Evolutionary conservation across 2,888 invertebrate species (phyloP).

Genomic region (Chymomyza procnemis): DNA sequence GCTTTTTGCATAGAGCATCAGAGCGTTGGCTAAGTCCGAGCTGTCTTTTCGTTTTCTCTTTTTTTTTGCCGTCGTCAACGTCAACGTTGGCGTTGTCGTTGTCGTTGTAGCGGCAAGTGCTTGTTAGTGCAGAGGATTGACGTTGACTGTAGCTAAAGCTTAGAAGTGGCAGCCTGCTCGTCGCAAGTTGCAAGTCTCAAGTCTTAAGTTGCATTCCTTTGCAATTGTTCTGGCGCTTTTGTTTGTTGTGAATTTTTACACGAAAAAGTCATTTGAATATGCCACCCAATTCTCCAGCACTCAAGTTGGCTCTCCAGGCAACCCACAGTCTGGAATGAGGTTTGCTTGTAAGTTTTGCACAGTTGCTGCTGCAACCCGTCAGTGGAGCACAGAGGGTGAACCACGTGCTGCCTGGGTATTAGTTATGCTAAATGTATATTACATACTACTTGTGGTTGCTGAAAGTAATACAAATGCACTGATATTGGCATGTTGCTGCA

Average conservation of each 20-base stretch:
- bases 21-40: not conserved
- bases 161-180: conserved; percentile 45
- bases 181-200: not conserved
- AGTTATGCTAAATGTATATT: not conserved
- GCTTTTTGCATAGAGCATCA: not conserved
- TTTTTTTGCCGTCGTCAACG: conserved; percentile 11
- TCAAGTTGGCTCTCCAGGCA: not conserved
- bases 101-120: conserved; percentile 62
- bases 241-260: conserved; percentile 67
- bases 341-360: not conserved
- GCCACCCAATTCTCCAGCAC: conserved; percentile 20
- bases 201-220: conserved; percentile 64
- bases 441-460: not conserved
- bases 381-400: not conserved
- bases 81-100: conserved; percentile 26
- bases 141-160: conserved; percentile 58
- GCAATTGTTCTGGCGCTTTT: conserved; percentile 66
- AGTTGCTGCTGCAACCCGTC: not conserved
- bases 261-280: conserved; percentile 73
- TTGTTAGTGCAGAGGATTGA: conserved; percentile 68
- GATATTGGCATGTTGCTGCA: conserved; percentile 60
- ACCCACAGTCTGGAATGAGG: not conserved
- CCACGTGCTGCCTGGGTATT: not conserved
- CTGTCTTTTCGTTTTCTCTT: not conserved
- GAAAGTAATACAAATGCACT: not conserved